Percentiles rank a stretch among this genome's conserved stretches.
Evolutionary conservation across 2,797 vertebrate species (phyloP).

Genomic region (Anolis apletophallus): DNA sequence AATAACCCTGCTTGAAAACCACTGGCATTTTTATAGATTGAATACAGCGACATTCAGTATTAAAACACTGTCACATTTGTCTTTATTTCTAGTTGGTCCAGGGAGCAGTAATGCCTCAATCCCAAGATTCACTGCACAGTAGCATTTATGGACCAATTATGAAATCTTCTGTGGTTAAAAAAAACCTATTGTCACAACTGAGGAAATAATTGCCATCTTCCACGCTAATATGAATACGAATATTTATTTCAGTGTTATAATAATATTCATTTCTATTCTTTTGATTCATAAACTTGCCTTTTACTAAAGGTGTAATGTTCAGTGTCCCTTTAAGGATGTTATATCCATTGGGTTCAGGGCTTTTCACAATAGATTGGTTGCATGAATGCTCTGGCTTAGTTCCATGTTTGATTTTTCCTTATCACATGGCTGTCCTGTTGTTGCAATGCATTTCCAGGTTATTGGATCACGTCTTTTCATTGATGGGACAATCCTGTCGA

Average conservation of each 20-base stretch:
- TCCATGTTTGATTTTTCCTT: no score
- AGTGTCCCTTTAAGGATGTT: background rate
- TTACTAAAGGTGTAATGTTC: background rate
- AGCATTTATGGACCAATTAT: background rate
- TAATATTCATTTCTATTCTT: background rate
- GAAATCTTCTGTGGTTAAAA: background rate
- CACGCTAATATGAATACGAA: background rate
- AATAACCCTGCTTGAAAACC: background rate
- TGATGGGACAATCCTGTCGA: no score
- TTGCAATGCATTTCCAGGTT: no score
- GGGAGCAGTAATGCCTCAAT: background rate
- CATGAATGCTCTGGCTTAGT: no score
- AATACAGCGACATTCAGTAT: background rate
- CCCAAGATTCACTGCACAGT: background rate
- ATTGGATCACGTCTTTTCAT: no score
- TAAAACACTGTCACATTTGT: background rate
- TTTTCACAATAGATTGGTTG: no score
- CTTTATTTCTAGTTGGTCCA: background rate
- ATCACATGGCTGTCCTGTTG: no score
- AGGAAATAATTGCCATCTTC: background rate
- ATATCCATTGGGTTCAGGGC: background rate
- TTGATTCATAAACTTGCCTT: background rate
- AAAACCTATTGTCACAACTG: background rate
- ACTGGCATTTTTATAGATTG: background rate
- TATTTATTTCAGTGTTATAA: background rate